Base-by-base conservation (phyloP, 1,140 invertebrate genomes). In the Macrobrachium nipponense region DNA sequence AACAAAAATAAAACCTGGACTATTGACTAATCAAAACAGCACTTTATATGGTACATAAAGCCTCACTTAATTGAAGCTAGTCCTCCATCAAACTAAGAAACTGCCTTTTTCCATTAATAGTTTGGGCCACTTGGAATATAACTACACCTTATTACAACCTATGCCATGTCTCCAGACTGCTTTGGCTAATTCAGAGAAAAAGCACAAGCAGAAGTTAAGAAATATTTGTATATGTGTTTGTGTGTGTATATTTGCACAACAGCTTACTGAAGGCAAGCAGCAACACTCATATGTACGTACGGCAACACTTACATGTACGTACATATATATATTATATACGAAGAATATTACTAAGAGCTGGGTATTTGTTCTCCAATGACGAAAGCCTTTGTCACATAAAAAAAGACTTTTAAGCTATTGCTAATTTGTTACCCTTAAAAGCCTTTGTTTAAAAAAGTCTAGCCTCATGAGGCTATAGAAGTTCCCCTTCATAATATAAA, bases 221-320 rank as follows among this genome's bases (percentile, higher is more conserved):
- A 79, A 43, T 62, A 43, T 83, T 76, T 83, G 72, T 76, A 73
- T 73, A 76, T 58, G 75, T 75, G 82, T 62, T 66, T 66, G 44
- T 83, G 82, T 83, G 82, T 83, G 70, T 75, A 82, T 68, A 77
- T 78, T 62, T 75, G 60, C 64, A 82, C 84, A 86, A 79, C 76
- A 86, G 77, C 84, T 80, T 73, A 86, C 84, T 80, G 77, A 73
- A 86, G 84, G 84, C 84, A 80, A 86, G 84, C 84, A 73, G 84
- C 77, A 51, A 86, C 76, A 86, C 77, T 79, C 72, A 86, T 44
- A 60, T 80, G 84, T 72, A 86, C 68, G 77, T 86, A 86, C 59
- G 68, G 76, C 66, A 61, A 79, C 82, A 85, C 76, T 85, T 85
- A 85, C 76, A 85, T 85, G 82, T 72, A 85, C 82, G 75, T 61